These are phyloP conservation scores for Limanda limanda DNA, from an alignment of 2,113 vertebrate genomes.

Conservation along the genomic window DNA sequence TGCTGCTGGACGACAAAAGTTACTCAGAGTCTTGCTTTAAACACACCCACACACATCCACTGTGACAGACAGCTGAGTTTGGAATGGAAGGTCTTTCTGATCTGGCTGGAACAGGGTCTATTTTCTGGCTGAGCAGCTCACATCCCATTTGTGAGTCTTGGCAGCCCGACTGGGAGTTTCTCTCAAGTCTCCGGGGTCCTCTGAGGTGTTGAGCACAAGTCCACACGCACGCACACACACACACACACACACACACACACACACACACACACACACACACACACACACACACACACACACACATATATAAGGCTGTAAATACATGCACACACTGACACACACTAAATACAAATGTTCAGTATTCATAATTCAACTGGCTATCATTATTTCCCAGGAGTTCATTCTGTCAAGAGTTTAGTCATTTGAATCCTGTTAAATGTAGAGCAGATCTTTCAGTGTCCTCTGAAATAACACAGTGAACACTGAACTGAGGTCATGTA, in stretches of 20 bases:
- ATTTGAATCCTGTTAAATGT: constrained; percentile 71
- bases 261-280: constrained; percentile 34
- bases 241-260: constrained; percentile 26
- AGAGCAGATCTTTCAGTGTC: constrained; percentile 64
- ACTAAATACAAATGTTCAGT: constrained; percentile 61
- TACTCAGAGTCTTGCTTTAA: neutral
- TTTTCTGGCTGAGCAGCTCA: constrained; percentile 74
- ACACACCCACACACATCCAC: constrained; percentile 21
- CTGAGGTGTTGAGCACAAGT: constrained; percentile 38
- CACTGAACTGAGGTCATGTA: constrained; percentile 71
- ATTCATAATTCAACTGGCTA: constrained; percentile 67
- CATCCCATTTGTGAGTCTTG: constrained; percentile 76
- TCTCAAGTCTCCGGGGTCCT: constrained; percentile 62
- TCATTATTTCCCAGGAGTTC: constrained; percentile 65
- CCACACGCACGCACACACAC: constrained; percentile 19
- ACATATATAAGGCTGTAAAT: constrained; percentile 36
- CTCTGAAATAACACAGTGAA: constrained; percentile 67
- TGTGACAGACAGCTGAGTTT: constrained; percentile 54
- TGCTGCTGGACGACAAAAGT: neutral
- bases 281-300: constrained; percentile 22
- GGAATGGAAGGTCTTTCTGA: constrained; percentile 46
- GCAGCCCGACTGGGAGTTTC: constrained; percentile 70
- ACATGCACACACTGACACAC: constrained; percentile 25
- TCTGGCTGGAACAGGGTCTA: constrained; percentile 52
- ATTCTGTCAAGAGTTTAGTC: constrained; percentile 65